A percentile compares a stretch with the other conserved stretches of the same genome.
Evolutionary conservation across 2,113 vertebrate genomes (phyloP).

Genomic region (Campylorhamphus procurvoides): DNA sequence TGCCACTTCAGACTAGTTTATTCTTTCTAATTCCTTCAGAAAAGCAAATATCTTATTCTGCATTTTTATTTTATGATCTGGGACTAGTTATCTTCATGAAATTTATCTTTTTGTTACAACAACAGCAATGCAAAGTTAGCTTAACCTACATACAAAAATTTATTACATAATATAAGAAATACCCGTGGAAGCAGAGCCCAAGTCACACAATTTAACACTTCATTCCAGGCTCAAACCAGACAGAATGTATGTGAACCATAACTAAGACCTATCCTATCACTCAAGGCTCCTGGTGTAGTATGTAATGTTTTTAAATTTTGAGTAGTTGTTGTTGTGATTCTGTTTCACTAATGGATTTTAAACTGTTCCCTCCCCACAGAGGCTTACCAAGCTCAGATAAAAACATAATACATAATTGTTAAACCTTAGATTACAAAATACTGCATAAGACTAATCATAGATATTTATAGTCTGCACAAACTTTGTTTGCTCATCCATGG

Average conservation of each 20-base stretch:
- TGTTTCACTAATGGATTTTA: background rate
- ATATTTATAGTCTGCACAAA: constrained; percentile 76
- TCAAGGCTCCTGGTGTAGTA: background rate
- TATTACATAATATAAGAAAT: background rate
- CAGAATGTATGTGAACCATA: background rate
- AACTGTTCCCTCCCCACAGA: background rate
- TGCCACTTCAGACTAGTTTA: background rate
- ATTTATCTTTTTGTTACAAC: background rate
- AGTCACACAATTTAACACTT: background rate
- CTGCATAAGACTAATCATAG: constrained; percentile 68
- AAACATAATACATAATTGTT: constrained; percentile 60
- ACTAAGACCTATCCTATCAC: background rate
- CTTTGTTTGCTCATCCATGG: constrained; percentile 77
- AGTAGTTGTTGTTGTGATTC: background rate
- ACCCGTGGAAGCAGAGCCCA: background rate
- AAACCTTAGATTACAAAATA: constrained; percentile 69
- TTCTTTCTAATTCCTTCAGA: background rate
- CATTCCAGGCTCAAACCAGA: background rate
- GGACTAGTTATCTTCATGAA: background rate
- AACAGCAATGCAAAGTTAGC: background rate
- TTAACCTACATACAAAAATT: background rate
- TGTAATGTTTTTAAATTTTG: background rate
- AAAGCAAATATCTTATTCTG: background rate
- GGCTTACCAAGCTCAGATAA: constrained; percentile 30
- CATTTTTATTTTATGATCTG: background rate